Conservation (phyloP, 2,888 invertebrate species). For the Furcula furcula region DNA sequence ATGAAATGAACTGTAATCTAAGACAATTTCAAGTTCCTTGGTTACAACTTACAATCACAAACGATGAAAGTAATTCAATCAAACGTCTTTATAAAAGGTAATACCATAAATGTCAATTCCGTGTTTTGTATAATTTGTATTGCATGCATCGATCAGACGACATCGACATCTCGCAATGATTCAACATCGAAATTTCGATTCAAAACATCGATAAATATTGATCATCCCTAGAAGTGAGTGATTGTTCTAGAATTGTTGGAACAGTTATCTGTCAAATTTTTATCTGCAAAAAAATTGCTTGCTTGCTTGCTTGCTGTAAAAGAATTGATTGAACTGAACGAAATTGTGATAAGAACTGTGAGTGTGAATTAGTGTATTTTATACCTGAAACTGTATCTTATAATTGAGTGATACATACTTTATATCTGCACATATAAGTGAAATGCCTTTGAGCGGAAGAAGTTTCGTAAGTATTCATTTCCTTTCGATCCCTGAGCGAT, state of each 20-base stretch:
- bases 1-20: too few relatives aligned
- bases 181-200: too few relatives aligned
- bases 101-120: too few relatives aligned
- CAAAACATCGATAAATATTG: too few relatives aligned
- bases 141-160: too few relatives aligned
- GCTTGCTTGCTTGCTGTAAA: conserved; percentile 23
- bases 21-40: too few relatives aligned
- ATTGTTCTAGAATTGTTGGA: conserved; percentile 61
- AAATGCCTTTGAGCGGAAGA: conserved; percentile 72
- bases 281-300: conserved; percentile 34
- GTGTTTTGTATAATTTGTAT: too few relatives aligned
- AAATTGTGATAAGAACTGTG: conserved; percentile 30
- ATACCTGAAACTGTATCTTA: conserved; percentile 19
- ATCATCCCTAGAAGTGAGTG: too few relatives aligned
- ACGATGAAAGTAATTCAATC: too few relatives aligned
- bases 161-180: too few relatives aligned
- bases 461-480: conserved; percentile 64
- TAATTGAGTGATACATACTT: conserved; percentile 33
- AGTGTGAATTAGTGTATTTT: conserved; percentile 20
- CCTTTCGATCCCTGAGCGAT: conserved; percentile 23
- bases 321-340: conserved; percentile 8
- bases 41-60: too few relatives aligned
- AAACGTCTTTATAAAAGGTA: too few relatives aligned
- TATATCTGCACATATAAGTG: conserved; percentile 46
- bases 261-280: conserved; percentile 35